These are phyloP conservation scores for Microplitis deprimator DNA, from an alignment of 2,888 invertebrate species.

Conservation along the genomic window DNA sequence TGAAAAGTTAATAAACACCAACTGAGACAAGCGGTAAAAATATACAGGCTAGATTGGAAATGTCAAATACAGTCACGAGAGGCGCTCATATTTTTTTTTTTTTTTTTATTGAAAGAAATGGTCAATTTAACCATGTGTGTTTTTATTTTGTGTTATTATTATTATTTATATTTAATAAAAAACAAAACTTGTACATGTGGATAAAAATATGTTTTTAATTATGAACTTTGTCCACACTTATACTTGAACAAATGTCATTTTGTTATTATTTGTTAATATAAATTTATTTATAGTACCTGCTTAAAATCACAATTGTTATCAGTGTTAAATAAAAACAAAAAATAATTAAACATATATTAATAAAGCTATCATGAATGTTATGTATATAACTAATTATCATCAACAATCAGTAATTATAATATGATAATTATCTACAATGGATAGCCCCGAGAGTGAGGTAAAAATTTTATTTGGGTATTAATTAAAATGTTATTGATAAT, in stretches of 20 bases:
- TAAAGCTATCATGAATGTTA: neutral
- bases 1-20: neutral
- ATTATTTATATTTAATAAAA: neutral
- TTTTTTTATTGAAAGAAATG: neutral
- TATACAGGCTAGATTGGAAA: neutral
- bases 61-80: neutral
- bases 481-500: neutral
- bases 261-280: neutral
- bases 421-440: constrained; percentile 45
- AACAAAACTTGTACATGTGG: constrained; percentile 8
- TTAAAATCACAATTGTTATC: neutral
- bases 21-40: neutral
- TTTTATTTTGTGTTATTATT: neutral
- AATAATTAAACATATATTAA: neutral
- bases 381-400: neutral
- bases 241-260: neutral
- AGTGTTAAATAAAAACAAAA: neutral
- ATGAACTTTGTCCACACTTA: constrained; percentile 5
- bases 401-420: neutral
- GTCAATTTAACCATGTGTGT: neutral
- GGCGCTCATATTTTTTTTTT: neutral
- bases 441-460: constrained; percentile 54
- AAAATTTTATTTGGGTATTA: constrained; percentile 26
- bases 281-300: neutral
- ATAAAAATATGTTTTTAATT: constrained; percentile 5